Percentiles rank a stretch among this genome's conserved stretches.
Conservation (phyloP, 2,113 vertebrate species). For the Nothocercus nigrocapillus region DNA sequence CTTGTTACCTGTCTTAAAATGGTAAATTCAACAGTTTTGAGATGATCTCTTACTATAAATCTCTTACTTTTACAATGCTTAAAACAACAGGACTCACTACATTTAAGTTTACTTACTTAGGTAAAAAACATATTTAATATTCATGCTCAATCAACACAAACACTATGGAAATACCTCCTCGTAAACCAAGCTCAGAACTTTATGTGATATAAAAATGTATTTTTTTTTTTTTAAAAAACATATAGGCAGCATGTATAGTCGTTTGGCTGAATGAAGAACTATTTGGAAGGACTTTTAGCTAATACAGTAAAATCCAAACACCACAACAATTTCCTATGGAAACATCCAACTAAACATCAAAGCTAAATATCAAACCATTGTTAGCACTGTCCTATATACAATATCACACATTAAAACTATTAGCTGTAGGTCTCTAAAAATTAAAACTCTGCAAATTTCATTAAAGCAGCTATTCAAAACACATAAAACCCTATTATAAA, state of each 20-base stretch:
- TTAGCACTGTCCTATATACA: not conserved
- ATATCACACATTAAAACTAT: not conserved
- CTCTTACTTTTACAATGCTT: not conserved
- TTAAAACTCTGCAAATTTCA: not conserved
- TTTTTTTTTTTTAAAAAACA: not conserved
- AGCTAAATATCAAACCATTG: not conserved
- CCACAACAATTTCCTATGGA: not conserved
- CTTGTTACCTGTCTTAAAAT: not conserved
- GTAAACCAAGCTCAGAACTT: not conserved
- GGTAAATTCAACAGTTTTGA: not conserved
- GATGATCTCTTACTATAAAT: not conserved
- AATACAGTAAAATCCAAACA: not conserved
- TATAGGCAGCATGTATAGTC: not conserved
- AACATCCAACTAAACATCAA: not conserved
- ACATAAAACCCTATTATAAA: not conserved
- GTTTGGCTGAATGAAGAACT: not conserved
- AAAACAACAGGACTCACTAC: not conserved
- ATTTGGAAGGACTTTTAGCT: not conserved
- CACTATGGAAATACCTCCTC: not conserved
- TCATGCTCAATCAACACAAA: not conserved
- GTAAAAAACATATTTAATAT: not conserved
- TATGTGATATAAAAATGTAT: not conserved
- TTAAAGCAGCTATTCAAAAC: not conserved
- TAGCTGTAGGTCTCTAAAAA: not conserved
- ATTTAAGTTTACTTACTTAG: not conserved